Evolutionary conservation across 1,140 invertebrate genomes (phyloP), one percentile per base, ranked within the genome.

Genomic region (Pseudachorutes palmiensis): DNA sequence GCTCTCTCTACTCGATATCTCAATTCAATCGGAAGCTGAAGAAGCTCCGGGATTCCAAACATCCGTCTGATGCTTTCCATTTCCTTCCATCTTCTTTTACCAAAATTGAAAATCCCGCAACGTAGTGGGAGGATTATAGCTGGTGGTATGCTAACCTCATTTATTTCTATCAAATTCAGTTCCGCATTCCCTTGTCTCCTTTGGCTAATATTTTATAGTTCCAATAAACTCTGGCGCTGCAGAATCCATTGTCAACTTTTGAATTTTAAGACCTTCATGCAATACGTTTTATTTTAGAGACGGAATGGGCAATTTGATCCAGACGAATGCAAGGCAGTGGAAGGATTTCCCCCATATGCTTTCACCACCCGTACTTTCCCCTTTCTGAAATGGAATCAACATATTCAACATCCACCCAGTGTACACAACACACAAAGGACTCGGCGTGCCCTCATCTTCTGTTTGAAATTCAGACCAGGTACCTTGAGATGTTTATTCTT

Each of bases 61-160:
- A 29, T 48, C 48, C 62, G 48, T 30, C 48, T 36, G 29, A 28
- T 5, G 48, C 41, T 29, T 64, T 64, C 49, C 49, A 48, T 28
- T 41, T 41, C 19, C 36, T 41, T 41, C 36, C 36, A 41, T 41
- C n/a, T n/a, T n/a, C n/a, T n/a, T n/a, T n/a, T n/a, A n/a, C 5
- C 36, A 41, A 41, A 41, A 41, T 41, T 41, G 36, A 41, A 41
- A 41, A 41, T 41, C 36, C 36, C 36, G 36, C 19, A 19, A 19
- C 5, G 19, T 41, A 5, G 36, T 41, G 36, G 36, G 36, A 5
- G 36, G 36, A 9, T 5, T 41, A 41, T 41, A 41, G 5, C 36
- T 41, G 36, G 5, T 41, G n/a, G n/a, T n/a, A n/a, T n/a, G n/a
- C n/a, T 19, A 41, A 41, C 36, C 36, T 41, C 36, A 41, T 41